phyloP scores from a whole-genome alignment of 1,140 invertebrate species.

The Apis dorsata region DNA sequence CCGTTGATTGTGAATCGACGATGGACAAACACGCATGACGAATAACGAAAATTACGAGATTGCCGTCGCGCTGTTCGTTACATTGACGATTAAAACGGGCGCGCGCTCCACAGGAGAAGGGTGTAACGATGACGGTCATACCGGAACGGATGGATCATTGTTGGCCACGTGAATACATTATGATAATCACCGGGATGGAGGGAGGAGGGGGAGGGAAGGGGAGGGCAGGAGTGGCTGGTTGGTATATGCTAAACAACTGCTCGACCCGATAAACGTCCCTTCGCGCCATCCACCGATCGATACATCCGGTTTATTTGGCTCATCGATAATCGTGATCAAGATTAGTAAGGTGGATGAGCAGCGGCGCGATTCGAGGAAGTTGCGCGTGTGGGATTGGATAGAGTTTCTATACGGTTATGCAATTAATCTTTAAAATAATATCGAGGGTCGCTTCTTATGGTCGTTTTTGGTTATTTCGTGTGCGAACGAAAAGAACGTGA shows the following conservation, averaged over 20 bases:
- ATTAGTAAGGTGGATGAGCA: background rate
- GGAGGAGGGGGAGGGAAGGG: too few relatives aligned
- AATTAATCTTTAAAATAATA: too few relatives aligned
- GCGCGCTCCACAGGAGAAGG: background rate
- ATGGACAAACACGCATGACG: constrained; percentile 37
- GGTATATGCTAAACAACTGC: constrained; percentile 45
- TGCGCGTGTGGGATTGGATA: background rate
- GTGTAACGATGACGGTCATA: background rate
- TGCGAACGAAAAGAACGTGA: too few relatives aligned
- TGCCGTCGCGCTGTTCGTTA: constrained; percentile 43
- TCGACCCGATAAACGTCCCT: constrained; percentile 20
- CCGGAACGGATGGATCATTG: constrained; percentile 33
- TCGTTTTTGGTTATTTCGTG: too few relatives aligned
- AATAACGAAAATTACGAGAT: constrained; percentile 40
- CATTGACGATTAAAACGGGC: constrained; percentile 31
- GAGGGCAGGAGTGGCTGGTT: background rate
- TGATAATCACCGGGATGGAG: constrained; percentile 16
- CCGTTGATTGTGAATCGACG: constrained; percentile 8
- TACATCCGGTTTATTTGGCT: constrained; percentile 9
- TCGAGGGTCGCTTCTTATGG: too few relatives aligned
- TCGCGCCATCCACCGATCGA: background rate
- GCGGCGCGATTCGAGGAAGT: background rate
- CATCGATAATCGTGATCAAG: background rate
- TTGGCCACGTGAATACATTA: constrained; percentile 25
- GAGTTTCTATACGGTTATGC: background rate